phyloP scores from a whole-genome alignment of 1,140 invertebrate species.

The Chironomus tepperi region DNA sequence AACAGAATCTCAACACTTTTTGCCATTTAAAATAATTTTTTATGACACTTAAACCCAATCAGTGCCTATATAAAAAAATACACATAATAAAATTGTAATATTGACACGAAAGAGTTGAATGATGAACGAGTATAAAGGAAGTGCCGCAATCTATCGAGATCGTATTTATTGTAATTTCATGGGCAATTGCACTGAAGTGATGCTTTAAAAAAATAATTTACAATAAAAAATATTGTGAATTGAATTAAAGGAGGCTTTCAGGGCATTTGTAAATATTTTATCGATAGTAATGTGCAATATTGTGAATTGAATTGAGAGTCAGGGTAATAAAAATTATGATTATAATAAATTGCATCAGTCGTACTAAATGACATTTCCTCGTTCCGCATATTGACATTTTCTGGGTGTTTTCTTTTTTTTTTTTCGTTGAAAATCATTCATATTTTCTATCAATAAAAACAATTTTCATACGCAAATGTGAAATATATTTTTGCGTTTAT shows the following conservation, averaged over 20 bases:
- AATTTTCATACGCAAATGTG: too few species aligned
- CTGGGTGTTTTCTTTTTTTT: too few species aligned
- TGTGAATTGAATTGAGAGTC: neutral
- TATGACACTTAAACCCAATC: too few species aligned
- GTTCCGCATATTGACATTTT: neutral
- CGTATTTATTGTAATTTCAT: neutral
- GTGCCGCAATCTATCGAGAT: neutral
- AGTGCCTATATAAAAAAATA: too few species aligned
- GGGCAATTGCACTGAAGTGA: neutral
- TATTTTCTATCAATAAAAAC: neutral
- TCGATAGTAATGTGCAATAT: neutral
- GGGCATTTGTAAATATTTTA: neutral
- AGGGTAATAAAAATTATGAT: neutral
- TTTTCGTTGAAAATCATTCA: neutral
- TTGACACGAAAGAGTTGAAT: too few species aligned
- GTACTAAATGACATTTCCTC: neutral
- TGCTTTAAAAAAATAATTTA: neutral
- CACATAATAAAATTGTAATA: too few species aligned
- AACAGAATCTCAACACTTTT: too few species aligned
- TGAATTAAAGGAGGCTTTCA: neutral
- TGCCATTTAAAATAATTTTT: too few species aligned
- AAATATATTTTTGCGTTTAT: too few species aligned
- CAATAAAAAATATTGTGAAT: neutral
- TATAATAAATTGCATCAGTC: neutral
- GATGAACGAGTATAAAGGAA: neutral